Percentiles rank a stretch among this genome's conserved stretches.
Conservation (phyloP, 2,113 vertebrate species). For the Choloepus hoffmanni region DNA sequence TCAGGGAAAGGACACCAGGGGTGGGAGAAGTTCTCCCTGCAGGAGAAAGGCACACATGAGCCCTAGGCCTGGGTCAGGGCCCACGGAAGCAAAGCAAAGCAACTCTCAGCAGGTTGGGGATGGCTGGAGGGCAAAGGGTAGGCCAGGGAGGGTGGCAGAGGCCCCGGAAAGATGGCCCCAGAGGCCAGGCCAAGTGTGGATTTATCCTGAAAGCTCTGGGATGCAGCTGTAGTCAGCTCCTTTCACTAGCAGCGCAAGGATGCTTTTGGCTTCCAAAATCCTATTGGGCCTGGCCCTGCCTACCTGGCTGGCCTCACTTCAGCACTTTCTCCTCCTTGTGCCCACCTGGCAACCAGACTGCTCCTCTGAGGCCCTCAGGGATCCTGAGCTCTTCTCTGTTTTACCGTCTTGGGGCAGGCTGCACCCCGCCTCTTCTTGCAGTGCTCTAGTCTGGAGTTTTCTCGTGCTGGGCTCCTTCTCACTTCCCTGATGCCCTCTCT, state of each 20-base stretch:
- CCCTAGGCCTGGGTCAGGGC: neutral
- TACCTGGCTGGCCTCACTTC: neutral
- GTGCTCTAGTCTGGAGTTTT: too few species aligned
- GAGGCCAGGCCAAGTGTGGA: fast-evolving
- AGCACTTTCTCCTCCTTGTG: fast-evolving
- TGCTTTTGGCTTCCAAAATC: neutral
- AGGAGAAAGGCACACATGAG: fast-evolving
- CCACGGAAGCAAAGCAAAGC: neutral
- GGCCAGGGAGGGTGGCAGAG: neutral
- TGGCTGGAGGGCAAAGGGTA: too few species aligned
- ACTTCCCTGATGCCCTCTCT: fast-evolving
- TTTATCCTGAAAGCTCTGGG: neutral
- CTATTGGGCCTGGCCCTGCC: neutral
- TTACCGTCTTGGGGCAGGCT: neutral
- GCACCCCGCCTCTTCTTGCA: fast-evolving
- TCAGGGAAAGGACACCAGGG: neutral
- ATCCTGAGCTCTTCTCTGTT: neutral
- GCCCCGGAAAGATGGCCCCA: neutral
- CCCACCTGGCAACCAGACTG: neutral
- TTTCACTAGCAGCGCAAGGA: neutral
- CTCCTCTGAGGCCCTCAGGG: neutral
- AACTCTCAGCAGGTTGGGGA: neutral
- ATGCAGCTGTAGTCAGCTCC: too few species aligned
- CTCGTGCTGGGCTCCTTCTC: neutral
- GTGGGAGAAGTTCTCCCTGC: neutral